Percentiles rank a stretch among this genome's conserved stretches.
phyloP scores from a whole-genome alignment of 2,113 vertebrate genomes.

The Syrrhaptes paradoxus region DNA sequence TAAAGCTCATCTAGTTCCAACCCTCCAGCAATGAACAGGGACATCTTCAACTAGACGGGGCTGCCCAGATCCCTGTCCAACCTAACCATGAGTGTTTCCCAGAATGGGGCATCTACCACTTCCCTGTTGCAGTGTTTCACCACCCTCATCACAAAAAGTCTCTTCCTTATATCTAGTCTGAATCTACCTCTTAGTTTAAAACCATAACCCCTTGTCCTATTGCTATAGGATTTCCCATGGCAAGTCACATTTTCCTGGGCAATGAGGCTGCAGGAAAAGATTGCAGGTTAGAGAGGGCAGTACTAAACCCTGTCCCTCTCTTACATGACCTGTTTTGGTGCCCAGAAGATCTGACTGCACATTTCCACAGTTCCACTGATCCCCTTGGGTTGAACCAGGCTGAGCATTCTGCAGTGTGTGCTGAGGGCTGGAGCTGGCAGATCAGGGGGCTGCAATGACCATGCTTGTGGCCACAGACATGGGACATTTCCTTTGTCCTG shows the following conservation, averaged over 20 bases:
- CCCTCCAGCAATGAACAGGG: too few species aligned
- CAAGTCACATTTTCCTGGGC: background rate
- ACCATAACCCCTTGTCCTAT: background rate
- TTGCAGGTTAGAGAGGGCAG: background rate
- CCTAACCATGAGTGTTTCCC: too few species aligned
- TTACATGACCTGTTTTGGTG: rapidly evolving
- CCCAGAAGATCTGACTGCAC: background rate
- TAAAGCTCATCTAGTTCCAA: too few species aligned
- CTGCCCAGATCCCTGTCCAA: too few species aligned
- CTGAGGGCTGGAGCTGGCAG: background rate
- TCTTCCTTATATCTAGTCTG: background rate
- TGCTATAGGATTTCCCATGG: background rate
- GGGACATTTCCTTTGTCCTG: background rate
- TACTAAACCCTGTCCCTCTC: background rate
- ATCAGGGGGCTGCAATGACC: background rate
- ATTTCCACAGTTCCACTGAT: background rate
- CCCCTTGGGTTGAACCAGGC: rapidly evolving
- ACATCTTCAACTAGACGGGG: too few species aligned
- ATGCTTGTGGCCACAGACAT: rapidly evolving
- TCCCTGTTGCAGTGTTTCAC: too few species aligned
- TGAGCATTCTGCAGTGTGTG: rapidly evolving
- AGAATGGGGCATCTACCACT: too few species aligned
- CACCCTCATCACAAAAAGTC: too few species aligned
- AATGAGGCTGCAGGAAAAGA: background rate
- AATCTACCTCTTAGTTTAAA: background rate